These are phyloP conservation scores for Eristalis tenax DNA, from an alignment of 2,888 invertebrate genomes.

Conservation along the genomic window DNA sequence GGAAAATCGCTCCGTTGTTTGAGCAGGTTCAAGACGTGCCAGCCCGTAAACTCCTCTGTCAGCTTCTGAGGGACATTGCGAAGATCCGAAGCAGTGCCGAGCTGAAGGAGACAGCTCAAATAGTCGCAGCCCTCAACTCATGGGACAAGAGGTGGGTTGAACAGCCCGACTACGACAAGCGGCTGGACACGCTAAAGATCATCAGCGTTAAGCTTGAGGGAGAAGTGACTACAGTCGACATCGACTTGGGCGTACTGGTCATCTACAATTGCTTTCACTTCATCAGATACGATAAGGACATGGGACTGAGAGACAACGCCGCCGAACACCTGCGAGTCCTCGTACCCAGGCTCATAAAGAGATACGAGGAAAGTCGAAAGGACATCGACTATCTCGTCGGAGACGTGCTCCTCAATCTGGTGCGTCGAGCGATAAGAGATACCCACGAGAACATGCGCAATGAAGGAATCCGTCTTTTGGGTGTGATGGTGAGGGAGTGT, in stretches of 20 bases:
- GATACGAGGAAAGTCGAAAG: slow-evolving; percentile 82
- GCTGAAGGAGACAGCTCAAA: slow-evolving; percentile 82
- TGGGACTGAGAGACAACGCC: slow-evolving; percentile 91
- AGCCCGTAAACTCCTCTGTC: slow-evolving; percentile 87
- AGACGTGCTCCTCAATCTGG: slow-evolving; percentile 87
- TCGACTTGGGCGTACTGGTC: slow-evolving; percentile 87
- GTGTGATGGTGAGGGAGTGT: slow-evolving; percentile 88
- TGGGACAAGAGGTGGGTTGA: slow-evolving; percentile 95
- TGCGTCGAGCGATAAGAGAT: slow-evolving; percentile 86
- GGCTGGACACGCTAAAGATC: slow-evolving; percentile 89
- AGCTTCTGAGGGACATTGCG: slow-evolving; percentile 84
- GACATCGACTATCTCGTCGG: slow-evolving; percentile 87
- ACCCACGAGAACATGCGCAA: slow-evolving; percentile 88
- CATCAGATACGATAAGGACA: slow-evolving; percentile 89
- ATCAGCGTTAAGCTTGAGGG: slow-evolving; percentile 84
- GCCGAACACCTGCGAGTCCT: slow-evolving; percentile 88
- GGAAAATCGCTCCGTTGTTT: slow-evolving; percentile 87
- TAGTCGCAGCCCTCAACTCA: slow-evolving; percentile 89
- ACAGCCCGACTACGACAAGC: slow-evolving; percentile 93
- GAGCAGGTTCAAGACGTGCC: slow-evolving; percentile 85
- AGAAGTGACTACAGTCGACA: slow-evolving; percentile 82
- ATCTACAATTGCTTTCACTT: slow-evolving; percentile 92
- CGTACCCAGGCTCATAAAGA: slow-evolving; percentile 85
- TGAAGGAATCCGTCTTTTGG: slow-evolving; percentile 90
- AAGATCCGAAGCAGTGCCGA: slow-evolving; percentile 78